A percentile compares a stretch with the other conserved stretches of the same genome.
phyloP scores from a whole-genome alignment of 2,113 vertebrate genomes.

The Calypte anna region DNA sequence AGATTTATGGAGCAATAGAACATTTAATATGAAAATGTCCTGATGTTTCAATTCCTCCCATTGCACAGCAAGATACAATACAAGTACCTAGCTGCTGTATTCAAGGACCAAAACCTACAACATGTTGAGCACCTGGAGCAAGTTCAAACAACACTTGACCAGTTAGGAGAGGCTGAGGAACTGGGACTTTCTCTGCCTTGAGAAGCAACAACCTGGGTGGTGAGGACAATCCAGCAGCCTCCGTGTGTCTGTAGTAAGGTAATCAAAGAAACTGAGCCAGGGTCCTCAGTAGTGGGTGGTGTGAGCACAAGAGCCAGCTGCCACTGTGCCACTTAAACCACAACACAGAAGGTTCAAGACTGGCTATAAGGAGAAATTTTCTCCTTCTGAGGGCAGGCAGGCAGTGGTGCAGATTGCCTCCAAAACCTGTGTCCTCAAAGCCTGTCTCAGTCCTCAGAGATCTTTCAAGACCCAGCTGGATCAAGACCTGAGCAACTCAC shows the following conservation, averaged over 20 bases:
- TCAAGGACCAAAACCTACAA: background rate
- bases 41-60: background rate
- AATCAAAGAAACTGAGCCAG: background rate
- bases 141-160: background rate
- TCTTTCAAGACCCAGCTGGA: background rate
- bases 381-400: background rate
- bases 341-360: background rate
- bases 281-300: background rate
- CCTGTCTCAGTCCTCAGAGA: background rate
- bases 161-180: background rate
- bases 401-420: fast-evolving
- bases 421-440: background rate
- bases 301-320: fast-evolving
- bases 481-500: background rate
- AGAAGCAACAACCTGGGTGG: background rate
- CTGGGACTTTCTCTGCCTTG: background rate
- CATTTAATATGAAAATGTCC: background rate
- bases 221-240: background rate
- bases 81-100: background rate
- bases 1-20: background rate
- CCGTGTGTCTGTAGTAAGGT: background rate
- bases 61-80: background rate
- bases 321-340: background rate
- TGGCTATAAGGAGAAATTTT: background rate
- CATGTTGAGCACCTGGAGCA: background rate